Evolutionary conservation across 2,888 invertebrate genomes (phyloP).

Genomic region (Augochlorella aurata): DNA sequence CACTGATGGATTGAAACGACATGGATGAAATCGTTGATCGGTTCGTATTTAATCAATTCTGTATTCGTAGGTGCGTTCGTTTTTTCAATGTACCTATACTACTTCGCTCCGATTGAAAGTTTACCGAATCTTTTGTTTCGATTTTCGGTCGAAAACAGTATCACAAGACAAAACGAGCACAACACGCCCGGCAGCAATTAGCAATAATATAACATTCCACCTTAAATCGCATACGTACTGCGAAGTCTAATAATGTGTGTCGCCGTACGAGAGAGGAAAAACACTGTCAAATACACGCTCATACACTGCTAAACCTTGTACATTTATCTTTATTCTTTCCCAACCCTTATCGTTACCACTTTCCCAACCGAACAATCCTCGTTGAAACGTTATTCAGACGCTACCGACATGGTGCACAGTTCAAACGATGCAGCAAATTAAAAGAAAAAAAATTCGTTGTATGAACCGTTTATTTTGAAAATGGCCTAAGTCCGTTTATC

Average conservation of each 20-base stretch:
- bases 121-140: conserved; percentile 27
- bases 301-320: conserved; percentile 77
- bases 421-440: no score
- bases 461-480: no score
- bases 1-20: conserved; percentile 29
- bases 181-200: conserved; percentile 78
- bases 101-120: not conserved
- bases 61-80: conserved; percentile 30
- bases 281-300: conserved; percentile 82
- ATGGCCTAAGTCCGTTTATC: no score
- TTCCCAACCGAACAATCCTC: no score
- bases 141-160: conserved; percentile 15
- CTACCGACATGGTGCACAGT: no score
- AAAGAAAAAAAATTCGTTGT: no score
- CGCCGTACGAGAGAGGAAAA: conserved; percentile 75
- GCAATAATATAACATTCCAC: conserved; percentile 80
- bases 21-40: conserved; percentile 24
- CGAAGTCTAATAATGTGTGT: conserved; percentile 79
- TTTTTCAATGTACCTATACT: conserved; percentile 8
- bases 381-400: no score
- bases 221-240: conserved; percentile 76
- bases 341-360: not conserved
- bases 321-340: conserved; percentile 40
- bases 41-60: conserved; percentile 42
- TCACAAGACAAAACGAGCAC: conserved; percentile 64